Base-by-base conservation (phyloP, 2,888 invertebrate species). In the Timandra comae region DNA sequence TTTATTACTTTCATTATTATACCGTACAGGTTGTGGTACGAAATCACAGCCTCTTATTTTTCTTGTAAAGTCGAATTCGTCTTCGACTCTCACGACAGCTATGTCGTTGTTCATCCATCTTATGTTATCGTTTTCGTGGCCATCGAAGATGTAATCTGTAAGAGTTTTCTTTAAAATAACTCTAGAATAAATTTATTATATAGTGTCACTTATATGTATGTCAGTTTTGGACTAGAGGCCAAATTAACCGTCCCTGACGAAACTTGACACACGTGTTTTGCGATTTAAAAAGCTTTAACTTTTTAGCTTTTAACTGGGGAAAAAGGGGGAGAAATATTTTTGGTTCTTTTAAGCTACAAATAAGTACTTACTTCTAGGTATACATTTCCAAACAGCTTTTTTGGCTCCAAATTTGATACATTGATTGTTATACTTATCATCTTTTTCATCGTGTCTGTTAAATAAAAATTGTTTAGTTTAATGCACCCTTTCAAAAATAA, bases 21-120 rank as follows among this genome's bases (percentile, higher is more conserved):
- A 75, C 24, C 61, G 56, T 7, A 73, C 56, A 0, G 71, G 69
- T 3, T 46, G 47, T 0, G 73, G 73, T 0, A 62, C 30, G 31
- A 57, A 72, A 25, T 73, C 73, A 12, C 75, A 75, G 2, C 73
- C 75, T 8, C 62, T 42, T 6, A 72, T 37, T 3, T 68, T 52
- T 0, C 70, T 49, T 0, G 43, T 52, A 46, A 75, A 73, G 37
- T 73, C 70, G 16, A 75, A 72, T 16, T 72, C 70, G 0, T 71
- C 71, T 12, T 75, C 75, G 0, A 67, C 57, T 30, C 66, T 73
- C 0, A 75, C 71, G 0, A 75, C 55, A 0, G 75, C 75, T 16
- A 75, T 71, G 38, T 75, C 75, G 33, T 74, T 72, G 50, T 64
- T 70, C 73, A 75, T 72, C 75, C 75, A 75, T 19, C 72, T 48